Evolutionary conservation across 2,888 invertebrate genomes (phyloP).

Genomic region (Eristalis tenax): DNA sequence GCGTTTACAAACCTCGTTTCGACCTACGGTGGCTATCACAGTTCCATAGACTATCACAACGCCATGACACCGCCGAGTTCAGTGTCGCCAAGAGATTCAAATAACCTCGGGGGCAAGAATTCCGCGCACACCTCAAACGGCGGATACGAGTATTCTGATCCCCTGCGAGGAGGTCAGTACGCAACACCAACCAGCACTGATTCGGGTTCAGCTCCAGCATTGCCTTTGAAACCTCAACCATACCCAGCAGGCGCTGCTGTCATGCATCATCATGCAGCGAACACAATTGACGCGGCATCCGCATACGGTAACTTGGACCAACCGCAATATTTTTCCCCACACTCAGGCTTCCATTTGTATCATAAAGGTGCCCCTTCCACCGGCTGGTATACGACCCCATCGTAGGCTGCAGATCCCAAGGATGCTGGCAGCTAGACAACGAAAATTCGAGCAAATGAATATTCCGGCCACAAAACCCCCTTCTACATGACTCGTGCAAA

Average conservation of each 20-base stretch:
- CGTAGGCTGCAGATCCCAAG: slow-evolving; percentile 82
- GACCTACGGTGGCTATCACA: slow-evolving; percentile 84
- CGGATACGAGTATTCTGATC: slow-evolving; percentile 85
- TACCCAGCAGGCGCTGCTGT: slow-evolving; percentile 89
- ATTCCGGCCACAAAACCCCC: slow-evolving; percentile 40
- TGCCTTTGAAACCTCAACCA: slow-evolving; percentile 95
- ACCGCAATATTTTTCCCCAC: slow-evolving; percentile 91
- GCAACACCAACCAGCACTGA: slow-evolving; percentile 81
- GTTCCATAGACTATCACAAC: slow-evolving; percentile 91
- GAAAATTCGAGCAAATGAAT: slow-evolving; percentile 23
- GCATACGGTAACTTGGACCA: slow-evolving; percentile 86
- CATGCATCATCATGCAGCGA: slow-evolving; percentile 83
- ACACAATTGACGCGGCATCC: slow-evolving; percentile 85
- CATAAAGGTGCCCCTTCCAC: slow-evolving; percentile 88
- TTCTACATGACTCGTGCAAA: slow-evolving; percentile 19
- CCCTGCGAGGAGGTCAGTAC: slow-evolving; percentile 82
- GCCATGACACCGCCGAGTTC: slow-evolving; percentile 99
- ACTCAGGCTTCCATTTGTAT: slow-evolving; percentile 93
- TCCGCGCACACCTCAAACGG: slow-evolving; percentile 79
- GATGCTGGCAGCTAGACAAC: slow-evolving; percentile 39
- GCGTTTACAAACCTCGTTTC: slow-evolving; percentile 84
- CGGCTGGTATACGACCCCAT: slow-evolving; percentile 90
- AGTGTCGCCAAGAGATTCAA: slow-evolving; percentile 94
- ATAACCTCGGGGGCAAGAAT: slow-evolving; percentile 82
- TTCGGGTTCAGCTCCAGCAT: slow-evolving; percentile 84